Evolutionary conservation across 2,888 invertebrate genomes (phyloP), one percentile per base, ranked within the genome.

Genomic region (Megaustenia siamemsis): DNA sequence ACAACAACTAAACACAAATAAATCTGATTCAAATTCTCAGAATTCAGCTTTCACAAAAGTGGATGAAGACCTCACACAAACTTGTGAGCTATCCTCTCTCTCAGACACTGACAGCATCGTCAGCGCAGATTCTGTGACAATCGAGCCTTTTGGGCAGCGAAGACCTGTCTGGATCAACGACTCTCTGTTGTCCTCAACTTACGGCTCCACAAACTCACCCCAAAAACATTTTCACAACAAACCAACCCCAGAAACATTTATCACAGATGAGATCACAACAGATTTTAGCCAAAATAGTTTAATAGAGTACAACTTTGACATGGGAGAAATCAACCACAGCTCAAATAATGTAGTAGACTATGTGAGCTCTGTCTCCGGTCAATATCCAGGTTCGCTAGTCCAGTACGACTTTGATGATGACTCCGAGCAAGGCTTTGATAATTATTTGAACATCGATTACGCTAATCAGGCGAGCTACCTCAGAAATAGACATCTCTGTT

Each of bases 361-460:
- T 24, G 32, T 66, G 32, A 21, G 10, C 24, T 21, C 45, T 6
- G 1, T 10, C 40, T 15, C 69, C 1, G 28, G 5, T 28, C 28
- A 24, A 43, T 24, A 66, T 18, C 53, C 49, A 5, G 32, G 43
- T 1, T 87, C 88, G 0, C 83, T 88, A 5, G 83, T 88, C 2
- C 88, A 88, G 10, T 88, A 89, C 6, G 87, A 88, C 28, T 92
- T 91, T 86, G 90, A 90, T 75, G 88, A 89, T 32, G 89, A 91
- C 40, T 89, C 88, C 2, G 91, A 92, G 32, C 82, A 89, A n/a
- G 90, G 90, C 5, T 91, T 91, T 68, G 91, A 91, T 53, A 90
- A 91, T 63, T 90, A 90, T 12, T 77, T 91, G 15, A 87, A 90
- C 10, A 79, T 86, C 15, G 89, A 90, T 53, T 88, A 89, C 56